Base-by-base conservation (phyloP, 1,140 invertebrate species). In the Atta texana region DNA sequence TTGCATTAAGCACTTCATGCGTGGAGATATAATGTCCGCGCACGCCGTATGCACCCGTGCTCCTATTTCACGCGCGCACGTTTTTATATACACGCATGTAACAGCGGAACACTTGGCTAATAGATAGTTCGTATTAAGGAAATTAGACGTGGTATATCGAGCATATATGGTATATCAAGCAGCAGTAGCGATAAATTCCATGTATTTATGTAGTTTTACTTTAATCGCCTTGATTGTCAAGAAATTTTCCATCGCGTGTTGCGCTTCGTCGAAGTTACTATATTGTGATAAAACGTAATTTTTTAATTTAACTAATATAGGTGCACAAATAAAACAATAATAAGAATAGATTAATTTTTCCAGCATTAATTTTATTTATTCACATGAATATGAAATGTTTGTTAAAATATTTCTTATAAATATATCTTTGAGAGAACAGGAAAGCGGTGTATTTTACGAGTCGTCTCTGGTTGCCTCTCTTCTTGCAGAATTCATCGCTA, bases 1-100 rank as follows among this genome's bases (percentile, higher is more conserved):
- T 91, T 92, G 81, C 91, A 77, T 84, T 77, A 88, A 86, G 57
- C 84, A 74, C 49, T 57, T 55, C 72, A 77, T 78, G 71, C 84
- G 71, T 76, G 72, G 64, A 66, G 28, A 76, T 88, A 71, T 81
- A 76, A 86, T 80, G 34, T 34, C n/a, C 51, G 59, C 53, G 18
- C 24, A 16, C 12, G 31, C 31, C n/a, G 24, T 59, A 82, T 82
- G 57, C 39, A n/a, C 16, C 18, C 31, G 44, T 64, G 24, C 51
- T 77, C 34, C 14, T 57, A 57, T 78, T 82, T 82, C 16, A 75
- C 34, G 64, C 31, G 34, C 21, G 21, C 53, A 24, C 31, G 3
- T 78, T 85, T 76, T 63, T 63, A 84, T 16, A 63, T 49, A 5
- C 49, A 57, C 61, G 39, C 18, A 21, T 51, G 49, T 16, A 57